Conservation (phyloP, 2,113 vertebrate species). For the Antechinus stuartii region DNA sequence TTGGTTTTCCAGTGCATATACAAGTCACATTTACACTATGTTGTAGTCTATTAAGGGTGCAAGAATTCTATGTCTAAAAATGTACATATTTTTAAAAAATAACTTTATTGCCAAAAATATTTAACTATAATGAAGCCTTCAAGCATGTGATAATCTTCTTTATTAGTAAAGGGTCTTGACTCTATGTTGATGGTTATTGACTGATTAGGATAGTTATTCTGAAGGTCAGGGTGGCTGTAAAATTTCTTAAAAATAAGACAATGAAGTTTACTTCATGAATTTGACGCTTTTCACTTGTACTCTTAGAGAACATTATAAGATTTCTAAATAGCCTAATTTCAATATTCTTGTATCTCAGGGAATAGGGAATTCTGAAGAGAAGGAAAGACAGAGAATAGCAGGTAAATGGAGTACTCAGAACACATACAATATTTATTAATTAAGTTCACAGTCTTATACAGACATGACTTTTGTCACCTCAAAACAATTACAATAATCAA, state of each 20-base stretch:
- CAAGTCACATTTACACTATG: neutral
- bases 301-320: neutral
- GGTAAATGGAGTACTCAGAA: neutral
- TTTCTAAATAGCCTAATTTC: neutral
- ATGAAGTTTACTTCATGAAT: neutral
- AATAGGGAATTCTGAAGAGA: neutral
- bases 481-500: neutral
- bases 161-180: neutral
- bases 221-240: neutral
- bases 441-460: neutral
- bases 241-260: neutral
- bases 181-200: neutral
- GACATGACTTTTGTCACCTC: rapidly evolving
- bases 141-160: neutral
- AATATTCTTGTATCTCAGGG: neutral
- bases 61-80: neutral
- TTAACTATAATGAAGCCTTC: neutral
- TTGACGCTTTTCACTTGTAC: neutral
- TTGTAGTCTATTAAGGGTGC: neutral
- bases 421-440: neutral
- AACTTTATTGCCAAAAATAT: neutral
- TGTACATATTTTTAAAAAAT: neutral
- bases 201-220: neutral
- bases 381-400: neutral
- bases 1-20: neutral